Base-by-base conservation (phyloP, 2,888 invertebrate genomes). In the Ormia ochracea region DNA sequence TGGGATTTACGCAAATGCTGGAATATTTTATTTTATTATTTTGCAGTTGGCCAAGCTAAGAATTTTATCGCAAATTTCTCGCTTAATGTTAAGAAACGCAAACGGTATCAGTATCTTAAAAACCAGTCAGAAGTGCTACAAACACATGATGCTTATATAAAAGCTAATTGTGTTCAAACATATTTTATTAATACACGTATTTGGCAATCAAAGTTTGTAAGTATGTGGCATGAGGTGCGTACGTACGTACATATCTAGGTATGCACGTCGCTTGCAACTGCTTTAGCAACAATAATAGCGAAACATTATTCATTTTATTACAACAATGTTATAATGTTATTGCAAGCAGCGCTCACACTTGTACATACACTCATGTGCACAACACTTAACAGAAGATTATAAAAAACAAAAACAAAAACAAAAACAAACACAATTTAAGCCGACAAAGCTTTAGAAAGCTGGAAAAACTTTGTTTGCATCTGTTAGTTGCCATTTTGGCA, bases 1-100 rank as follows among this genome's bases (percentile, higher is more conserved):
- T 74, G 50, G 50, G 66, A 68, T 73, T 73, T 73, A 63, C 54
- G 66, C 72, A 43, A 73, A 43, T 33, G 12, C 26, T 45, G 14
- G 7, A 36, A 36, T 26, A 26, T 36, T 48, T 54, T 12, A 33
- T 26, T 69, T n/a, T 23, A 26, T 28, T 38, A n/a, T 41, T n/a
- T n/a, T n/a, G n/a, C n/a, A n/a, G n/a, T n/a, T n/a, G n/a, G n/a
- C n/a, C 28, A 41, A 38, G 28, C 12, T 21, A 26, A 59, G 58
- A 58, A 36, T 10, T 58, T 38, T 23, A 21, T 50, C 28, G 28
- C 3, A 10, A 10, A 9, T 45, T 21, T 45, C 1, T 4, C 4
- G 19, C 9, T 21, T 26, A n/a, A 17, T 45, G 5, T 59, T 1
- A 36, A 31, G 14, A 54, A 38, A 38, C 17, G 10, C 6, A 14